Evolutionary conservation across 2,888 invertebrate genomes (phyloP), one percentile per base, ranked within the genome.

Genomic region (Holacanthella duospinosa): DNA sequence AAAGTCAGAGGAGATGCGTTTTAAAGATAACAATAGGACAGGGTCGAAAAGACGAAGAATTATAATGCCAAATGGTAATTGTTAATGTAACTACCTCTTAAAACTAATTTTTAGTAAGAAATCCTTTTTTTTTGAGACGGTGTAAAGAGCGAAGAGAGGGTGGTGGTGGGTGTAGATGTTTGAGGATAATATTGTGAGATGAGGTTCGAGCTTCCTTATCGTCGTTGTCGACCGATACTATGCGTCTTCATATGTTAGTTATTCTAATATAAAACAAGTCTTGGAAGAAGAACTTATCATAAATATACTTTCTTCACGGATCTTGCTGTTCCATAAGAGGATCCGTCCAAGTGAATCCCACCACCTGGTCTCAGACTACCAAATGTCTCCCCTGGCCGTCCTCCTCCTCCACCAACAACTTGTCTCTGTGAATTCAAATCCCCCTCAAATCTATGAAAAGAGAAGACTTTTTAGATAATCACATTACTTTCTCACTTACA

Each of bases 241-340:
- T 36, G 48, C 12, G 48, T 21, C 48, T 4, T 48, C 48, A 48
- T 48, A n/a, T 16, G n/a, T 48, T 48, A 4, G 6, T 48, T 9
- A 55, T 26, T 28, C 29, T 28, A 55, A 55, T 26, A 55, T 55
- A 55, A 28, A 29, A 55, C 27, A 21, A 55, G 28, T 26, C 55
- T 55, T 55, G 29, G 55, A 21, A 21, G 48, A 48, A 9, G 48
- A 21, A 48, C 48, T 57, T 56, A 68, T 73, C 70, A 72, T 66
- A 73, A 70, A 67, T 73, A 73, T 62, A 73, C 73, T 68, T 73
- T 73, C 68, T 73, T 73, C 56, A 73, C 73, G 60, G 70, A 70
- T 60, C 73, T 61, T 4, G 73, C 73, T 44, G 73, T 73, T 55
- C 73, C 73, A 62, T 73, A 73, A 25, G 48, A 48, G 6, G 48